Base-by-base conservation (phyloP, 1,140 invertebrate genomes). In the Drosophila eugracilis region DNA sequence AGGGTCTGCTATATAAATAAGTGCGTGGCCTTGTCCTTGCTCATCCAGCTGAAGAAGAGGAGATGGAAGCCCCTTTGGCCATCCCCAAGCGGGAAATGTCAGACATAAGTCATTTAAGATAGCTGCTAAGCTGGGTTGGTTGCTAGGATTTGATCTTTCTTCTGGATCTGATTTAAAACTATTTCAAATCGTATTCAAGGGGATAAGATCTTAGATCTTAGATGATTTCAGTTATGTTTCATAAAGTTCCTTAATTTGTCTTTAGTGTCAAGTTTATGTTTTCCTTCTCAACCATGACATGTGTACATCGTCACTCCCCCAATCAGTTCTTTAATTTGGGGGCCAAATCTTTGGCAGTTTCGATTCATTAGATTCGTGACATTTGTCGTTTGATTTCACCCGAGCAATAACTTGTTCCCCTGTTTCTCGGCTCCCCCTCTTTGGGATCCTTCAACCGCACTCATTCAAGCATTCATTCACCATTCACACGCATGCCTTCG, bases 351-450 rank as follows among this genome's bases (percentile, higher is more conserved):
- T 83, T 78, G 75, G 71, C 83, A 88, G 83, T 88, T 88, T 88
- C 83, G 81, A 83, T 78, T 88, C 83, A 88, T 88, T 88, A 88
- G 83, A 84, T 88, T 71, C 78, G 75, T 88, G 83, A 81, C 83
- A 88, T 88, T 88, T 88, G 70, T 88, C 83, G 78, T 88, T 86
- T 88, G 83, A 88, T 78, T 88, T 83, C 78, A 83, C 36, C 85
- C 42, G 74, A 84, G 63, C 59, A 86, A 85, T 83, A 83, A 73
- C 65, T 75, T 59, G 62, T 28, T 26, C 4, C 48, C 28, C 34
- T 9, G 14, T n/a, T 17, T 32, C 9, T 19, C 15, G 7, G 5
- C 14, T 22, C 32, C 10, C 47, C 32, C 30, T n/a, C 14, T 37
- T 17, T 24, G 30, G 7, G 53, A 28, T 41, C 62, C 32, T 52